phyloP scores from a whole-genome alignment of 2,113 vertebrate species.

The Herpetotheres cachinnans region DNA sequence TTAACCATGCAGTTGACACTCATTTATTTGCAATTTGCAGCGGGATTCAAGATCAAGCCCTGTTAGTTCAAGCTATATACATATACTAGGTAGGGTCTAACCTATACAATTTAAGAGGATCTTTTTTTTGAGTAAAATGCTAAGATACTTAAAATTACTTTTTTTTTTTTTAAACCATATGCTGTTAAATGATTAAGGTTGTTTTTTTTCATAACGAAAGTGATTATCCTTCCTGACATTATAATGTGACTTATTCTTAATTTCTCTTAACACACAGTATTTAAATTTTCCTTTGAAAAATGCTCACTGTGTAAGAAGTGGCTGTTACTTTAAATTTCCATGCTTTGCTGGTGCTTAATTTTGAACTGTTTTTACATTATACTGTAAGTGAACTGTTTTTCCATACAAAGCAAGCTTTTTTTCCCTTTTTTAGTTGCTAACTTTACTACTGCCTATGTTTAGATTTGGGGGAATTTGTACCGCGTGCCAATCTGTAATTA shows the following conservation, averaged over 20 bases:
- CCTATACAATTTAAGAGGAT: background rate
- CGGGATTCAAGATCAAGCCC: background rate
- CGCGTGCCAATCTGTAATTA: constrained; percentile 66
- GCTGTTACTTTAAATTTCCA: constrained; percentile 54
- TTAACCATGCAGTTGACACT: background rate
- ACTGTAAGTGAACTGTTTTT: constrained; percentile 41
- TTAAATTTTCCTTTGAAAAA: constrained; percentile 8
- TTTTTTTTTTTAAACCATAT: background rate
- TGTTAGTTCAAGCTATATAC: background rate
- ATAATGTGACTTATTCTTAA: background rate
- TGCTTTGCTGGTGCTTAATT: constrained; percentile 28
- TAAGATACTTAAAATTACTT: background rate
- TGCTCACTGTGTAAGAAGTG: background rate
- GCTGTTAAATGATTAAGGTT: background rate
- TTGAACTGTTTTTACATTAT: constrained; percentile 34
- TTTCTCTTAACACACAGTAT: background rate
- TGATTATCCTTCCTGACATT: background rate
- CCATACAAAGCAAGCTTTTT: constrained; percentile 28
- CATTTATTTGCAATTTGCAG: background rate
- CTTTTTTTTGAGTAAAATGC: background rate
- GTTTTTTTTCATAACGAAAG: background rate
- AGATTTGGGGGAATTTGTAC: constrained; percentile 65
- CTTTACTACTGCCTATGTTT: constrained; percentile 70
- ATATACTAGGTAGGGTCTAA: background rate
- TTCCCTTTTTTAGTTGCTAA: constrained; percentile 62